Evolutionary conservation across 2,113 vertebrate species (phyloP), one percentile per base, ranked within the genome.

Genomic region (Mesoclemmys tuberculata): DNA sequence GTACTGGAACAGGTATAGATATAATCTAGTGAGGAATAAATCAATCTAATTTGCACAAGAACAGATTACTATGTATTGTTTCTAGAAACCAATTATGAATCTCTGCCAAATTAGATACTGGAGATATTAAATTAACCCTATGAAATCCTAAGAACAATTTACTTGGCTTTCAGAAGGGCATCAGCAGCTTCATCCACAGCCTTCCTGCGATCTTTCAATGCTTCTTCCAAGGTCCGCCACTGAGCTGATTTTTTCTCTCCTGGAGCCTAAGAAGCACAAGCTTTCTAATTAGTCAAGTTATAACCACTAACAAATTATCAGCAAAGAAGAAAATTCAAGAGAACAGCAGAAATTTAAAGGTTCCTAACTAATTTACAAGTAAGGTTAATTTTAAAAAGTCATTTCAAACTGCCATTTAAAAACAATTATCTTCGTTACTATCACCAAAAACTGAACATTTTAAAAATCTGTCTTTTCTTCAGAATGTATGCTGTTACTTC

Each of bases 81-180:
- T 27, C 49, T 55, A 4, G 5, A 1, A 18, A 18, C 7, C 41
- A 35, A 18, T 68, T n/a, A 11, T 58, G 56, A 71, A 71, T 71
- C 38, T 71, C n/a, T 46, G 74, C 26, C 12, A 75, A 46, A 75
- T 26, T 27, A 12, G 74, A 75, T 24, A 46, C 12, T 75, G 26
- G 24, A 0, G 2, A 19, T 1, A 9, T 21, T 22, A 38, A 71
- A 71, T 71, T n/a, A 77, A 9, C 18, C 22, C 19, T 6, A 24
- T 21, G 10, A 77, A 2, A 82, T 54, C 11, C 51, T 27, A 5
- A 80, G 44, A 87, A 94, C 74, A 88, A 96, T 97, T 98, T 97
- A 99, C 99, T 99, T 99, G 96, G 99, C 99, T 98, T 98, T 99
- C 80, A 98, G 94, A 29, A 99, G 98, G 89, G 99, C 98, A 2